phyloP scores from a whole-genome alignment of 2,797 vertebrate genomes.

The Necrosyrtes monachus region DNA sequence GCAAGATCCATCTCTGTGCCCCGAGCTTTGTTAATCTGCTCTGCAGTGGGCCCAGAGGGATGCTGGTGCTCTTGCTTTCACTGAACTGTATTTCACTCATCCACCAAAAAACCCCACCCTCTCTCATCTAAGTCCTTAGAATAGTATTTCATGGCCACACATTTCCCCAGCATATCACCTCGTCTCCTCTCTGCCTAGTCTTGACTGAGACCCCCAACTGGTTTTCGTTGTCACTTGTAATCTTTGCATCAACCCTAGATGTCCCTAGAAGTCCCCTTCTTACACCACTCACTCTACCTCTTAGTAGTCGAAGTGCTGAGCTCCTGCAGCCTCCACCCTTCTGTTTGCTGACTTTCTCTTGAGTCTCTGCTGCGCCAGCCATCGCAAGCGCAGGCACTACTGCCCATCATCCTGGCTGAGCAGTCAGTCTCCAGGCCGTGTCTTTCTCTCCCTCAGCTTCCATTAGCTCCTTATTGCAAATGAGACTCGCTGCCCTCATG shows the following conservation, averaged over 20 bases:
- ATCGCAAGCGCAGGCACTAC: neutral
- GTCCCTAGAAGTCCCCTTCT: neutral
- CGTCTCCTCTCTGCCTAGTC: neutral
- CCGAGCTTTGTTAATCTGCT: neutral
- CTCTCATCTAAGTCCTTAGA: neutral
- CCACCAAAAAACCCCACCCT: neutral
- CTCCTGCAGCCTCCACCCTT: neutral
- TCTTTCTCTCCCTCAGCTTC: neutral
- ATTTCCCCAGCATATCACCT: neutral
- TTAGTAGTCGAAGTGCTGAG: neutral
- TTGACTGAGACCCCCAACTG: neutral
- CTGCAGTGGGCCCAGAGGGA: neutral
- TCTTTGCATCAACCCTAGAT: neutral
- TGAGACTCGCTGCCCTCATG: neutral
- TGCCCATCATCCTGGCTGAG: neutral
- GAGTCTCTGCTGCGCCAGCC: neutral
- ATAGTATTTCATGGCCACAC: neutral
- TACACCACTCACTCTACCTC: neutral
- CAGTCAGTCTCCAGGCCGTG: neutral
- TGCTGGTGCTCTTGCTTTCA: neutral
- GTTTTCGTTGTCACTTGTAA: accelerated
- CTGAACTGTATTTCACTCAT: neutral
- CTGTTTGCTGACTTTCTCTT: neutral
- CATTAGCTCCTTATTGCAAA: neutral
- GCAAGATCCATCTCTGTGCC: neutral